A percentile compares a stretch with the other conserved stretches of the same genome.
Conservation (phyloP, 2,888 invertebrate genomes). For the Rhagium mordax region DNA sequence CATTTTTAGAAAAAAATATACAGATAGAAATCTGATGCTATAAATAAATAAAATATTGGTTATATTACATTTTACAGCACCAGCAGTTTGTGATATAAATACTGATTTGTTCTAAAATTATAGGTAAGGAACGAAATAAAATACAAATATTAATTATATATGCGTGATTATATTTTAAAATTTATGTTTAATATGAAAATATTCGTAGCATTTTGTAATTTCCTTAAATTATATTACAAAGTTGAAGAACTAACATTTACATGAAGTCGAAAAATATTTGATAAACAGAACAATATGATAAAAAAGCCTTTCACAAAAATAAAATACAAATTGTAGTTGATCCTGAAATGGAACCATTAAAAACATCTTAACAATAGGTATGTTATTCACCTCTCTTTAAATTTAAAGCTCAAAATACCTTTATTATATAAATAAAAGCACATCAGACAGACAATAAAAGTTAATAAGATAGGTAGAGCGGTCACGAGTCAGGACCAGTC, state of each 20-base stretch:
- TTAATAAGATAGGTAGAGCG: slow-evolving; percentile 59
- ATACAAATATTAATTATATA: slow-evolving; percentile 63
- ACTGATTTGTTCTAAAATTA: neutral
- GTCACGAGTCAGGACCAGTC: slow-evolving; percentile 63
- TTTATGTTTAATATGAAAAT: slow-evolving; percentile 70
- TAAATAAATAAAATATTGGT: neutral
- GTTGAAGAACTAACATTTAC: slow-evolving; percentile 68
- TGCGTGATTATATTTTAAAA: slow-evolving; percentile 70
- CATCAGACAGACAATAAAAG: slow-evolving; percentile 67
- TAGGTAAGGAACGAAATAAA: slow-evolving; percentile 61
- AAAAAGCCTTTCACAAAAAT: slow-evolving; percentile 67
- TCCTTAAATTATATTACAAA: slow-evolving; percentile 69
- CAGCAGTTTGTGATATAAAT: neutral
- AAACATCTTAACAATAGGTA: slow-evolving; percentile 64
- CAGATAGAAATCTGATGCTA: neutral
- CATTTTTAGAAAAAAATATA: neutral
- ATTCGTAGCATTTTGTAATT: slow-evolving; percentile 68
- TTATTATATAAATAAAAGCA: slow-evolving; percentile 68
- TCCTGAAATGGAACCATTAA: slow-evolving; percentile 66
- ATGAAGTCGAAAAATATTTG: slow-evolving; percentile 60
- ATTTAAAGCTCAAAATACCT: slow-evolving; percentile 69
- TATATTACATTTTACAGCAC: neutral
- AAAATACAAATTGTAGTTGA: slow-evolving; percentile 64
- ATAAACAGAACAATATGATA: slow-evolving; percentile 62
- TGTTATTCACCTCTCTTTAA: slow-evolving; percentile 68